Evolutionary conservation across 2,113 vertebrate species (phyloP).

Genomic region (Nipponia nippon): DNA sequence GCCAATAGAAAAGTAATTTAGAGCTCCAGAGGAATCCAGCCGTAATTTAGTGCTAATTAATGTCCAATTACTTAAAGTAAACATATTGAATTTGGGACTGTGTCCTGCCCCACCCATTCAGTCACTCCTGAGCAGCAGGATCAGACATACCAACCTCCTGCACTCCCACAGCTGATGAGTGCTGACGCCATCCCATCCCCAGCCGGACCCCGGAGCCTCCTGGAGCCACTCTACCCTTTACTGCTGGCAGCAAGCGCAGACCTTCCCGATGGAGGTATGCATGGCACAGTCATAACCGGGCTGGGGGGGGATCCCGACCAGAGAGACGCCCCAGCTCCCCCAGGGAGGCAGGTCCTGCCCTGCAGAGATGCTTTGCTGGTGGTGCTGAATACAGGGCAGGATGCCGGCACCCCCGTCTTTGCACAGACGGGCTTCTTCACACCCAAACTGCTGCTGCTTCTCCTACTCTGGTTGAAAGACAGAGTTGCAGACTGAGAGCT

Average conservation of each 20-base stretch:
- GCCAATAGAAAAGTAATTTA: neutral
- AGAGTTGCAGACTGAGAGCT: neutral
- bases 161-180: rapidly evolving
- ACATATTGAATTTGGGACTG: neutral
- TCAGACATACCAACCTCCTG: neutral
- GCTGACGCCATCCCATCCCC: too few relatives aligned
- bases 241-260: neutral
- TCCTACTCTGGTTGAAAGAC: neutral
- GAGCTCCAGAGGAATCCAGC: neutral
- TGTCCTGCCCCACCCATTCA: neutral
- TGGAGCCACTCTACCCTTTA: neutral
- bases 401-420: rapidly evolving
- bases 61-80: neutral
- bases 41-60: neutral
- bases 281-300: rapidly evolving
- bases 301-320: neutral
- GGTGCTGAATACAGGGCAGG: neutral
- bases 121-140: neutral
- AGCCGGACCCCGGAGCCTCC: neutral
- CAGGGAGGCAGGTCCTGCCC: neutral
- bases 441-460: neutral
- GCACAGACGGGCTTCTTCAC: neutral
- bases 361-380: neutral
- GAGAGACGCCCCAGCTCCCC: neutral
- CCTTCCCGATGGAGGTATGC: too few relatives aligned